A percentile compares a stretch with the other conserved stretches of the same genome.
These are phyloP conservation scores for Xenopus tropicalis DNA, from an alignment of 2,113 vertebrate genomes.

Conservation along the genomic window DNA sequence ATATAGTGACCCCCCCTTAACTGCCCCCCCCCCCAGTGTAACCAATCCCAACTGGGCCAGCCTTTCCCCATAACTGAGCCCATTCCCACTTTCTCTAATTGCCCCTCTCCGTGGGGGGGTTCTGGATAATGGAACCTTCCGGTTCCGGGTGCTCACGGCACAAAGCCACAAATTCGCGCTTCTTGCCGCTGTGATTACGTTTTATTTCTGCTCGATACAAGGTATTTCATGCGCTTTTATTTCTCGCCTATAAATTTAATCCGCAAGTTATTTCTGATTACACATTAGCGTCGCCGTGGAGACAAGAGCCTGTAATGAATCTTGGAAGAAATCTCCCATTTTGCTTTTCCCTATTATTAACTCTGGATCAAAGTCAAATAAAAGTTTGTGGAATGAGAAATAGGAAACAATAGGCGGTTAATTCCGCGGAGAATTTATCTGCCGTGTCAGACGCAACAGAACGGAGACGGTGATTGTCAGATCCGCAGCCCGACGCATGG, in stretches of 20 bases:
- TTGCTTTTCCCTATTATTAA: conserved; percentile 1
- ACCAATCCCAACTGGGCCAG: no score
- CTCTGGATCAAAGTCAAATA: conserved; percentile 1
- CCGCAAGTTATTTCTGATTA: neutral
- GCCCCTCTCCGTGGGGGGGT: neutral
- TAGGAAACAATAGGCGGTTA: neutral
- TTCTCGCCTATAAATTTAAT: conserved; percentile 17
- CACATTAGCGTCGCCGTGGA: conserved; percentile 6
- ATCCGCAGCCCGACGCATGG: no score
- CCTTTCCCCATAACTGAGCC: no score
- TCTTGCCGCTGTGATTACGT: neutral
- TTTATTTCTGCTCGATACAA: neutral
- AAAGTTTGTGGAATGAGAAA: conserved; percentile 3
- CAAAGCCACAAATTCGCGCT: neutral
- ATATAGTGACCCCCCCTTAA: no score
- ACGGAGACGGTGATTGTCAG: no score
- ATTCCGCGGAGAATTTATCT: neutral
- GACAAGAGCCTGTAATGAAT: conserved; percentile 12
- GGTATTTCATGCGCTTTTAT: conserved; percentile 5
- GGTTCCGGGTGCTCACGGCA: neutral
- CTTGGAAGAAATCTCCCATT: neutral
- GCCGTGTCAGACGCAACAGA: neutral
- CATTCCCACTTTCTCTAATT: no score
- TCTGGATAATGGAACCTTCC: neutral
- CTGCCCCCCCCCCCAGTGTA: no score